Evolutionary conservation across 2,888 invertebrate species (phyloP), one percentile per base, ranked within the genome.

Genomic region (Chydorus sphaericus): DNA sequence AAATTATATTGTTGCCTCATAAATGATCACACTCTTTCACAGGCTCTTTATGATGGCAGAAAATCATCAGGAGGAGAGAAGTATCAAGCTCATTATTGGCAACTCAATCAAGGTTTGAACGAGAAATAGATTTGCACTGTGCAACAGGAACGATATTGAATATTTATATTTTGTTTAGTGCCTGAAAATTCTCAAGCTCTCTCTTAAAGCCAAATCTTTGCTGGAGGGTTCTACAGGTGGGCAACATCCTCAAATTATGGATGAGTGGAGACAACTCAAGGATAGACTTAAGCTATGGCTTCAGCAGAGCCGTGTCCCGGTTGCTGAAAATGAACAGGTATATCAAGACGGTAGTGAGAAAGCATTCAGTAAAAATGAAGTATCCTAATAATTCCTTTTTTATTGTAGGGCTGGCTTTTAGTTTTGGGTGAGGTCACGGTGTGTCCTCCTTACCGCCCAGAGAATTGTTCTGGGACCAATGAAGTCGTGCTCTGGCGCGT

Each of bases 11-110:
- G 28, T 28, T 49, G 8, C 28, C 26, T 26, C 16, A 26, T 14
- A 11, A 26, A 23, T 23, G 5, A 4, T 29, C 11, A 11, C n/a
- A 10, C n/a, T 33, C n/a, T 11, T 31, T 16, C 30, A 4, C 20
- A 50, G 50, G 18, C 50, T 50, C 20, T 50, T 50, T 30, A 29
- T 50, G 30, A 50, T 50, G 50, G n/a, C 28, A 4, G 44, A 44
- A 26, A 23, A 28, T 44, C 23, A 44, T 10, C 44, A 44, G 28
- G 44, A 44, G 28, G 44, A 44, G n/a, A 44, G 44, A 44, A 44
- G 44, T n/a, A 44, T 44, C 14, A 44, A 44, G 28, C 18, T 44
- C 14, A 20, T 44, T 23, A 44, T 44, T 11, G 44, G 44, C 11
- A 44, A 44, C 28, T 44, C 44, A 20, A 44, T 44, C 18, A 44